Percentiles rank a stretch among this genome's conserved stretches.
Conservation (phyloP, 2,888 invertebrate species). For the Urechis unicinctus region DNA sequence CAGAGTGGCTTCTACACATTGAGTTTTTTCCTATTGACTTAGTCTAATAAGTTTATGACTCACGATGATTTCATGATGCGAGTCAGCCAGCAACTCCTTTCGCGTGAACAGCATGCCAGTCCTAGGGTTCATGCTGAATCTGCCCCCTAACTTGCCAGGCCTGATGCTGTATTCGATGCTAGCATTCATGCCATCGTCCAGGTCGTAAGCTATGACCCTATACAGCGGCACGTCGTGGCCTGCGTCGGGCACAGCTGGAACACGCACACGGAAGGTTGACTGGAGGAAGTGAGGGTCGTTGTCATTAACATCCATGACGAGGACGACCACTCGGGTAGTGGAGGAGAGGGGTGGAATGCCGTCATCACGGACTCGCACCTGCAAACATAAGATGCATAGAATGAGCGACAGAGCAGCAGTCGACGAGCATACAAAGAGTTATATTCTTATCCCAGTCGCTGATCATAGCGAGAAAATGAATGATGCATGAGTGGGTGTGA, state of each 20-base stretch:
- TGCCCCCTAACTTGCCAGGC: slow-evolving; percentile 56
- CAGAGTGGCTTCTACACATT: background rate
- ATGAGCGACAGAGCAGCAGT: background rate
- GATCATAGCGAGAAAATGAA: no score
- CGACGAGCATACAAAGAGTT: slow-evolving; percentile 1
- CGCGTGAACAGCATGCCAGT: slow-evolving; percentile 77
- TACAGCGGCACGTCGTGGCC: slow-evolving; percentile 25
- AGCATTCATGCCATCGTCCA: slow-evolving; percentile 39
- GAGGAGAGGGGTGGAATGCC: slow-evolving; percentile 69
- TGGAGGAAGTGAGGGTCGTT: slow-evolving; percentile 36
- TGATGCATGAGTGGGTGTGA: no score
- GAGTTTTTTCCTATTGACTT: background rate
- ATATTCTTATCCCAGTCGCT: no score
- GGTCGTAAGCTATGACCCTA: slow-evolving; percentile 39
- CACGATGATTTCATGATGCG: slow-evolving; percentile 64
- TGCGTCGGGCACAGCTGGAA: slow-evolving; percentile 19
- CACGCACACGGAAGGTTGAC: slow-evolving; percentile 24
- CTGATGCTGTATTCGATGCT: slow-evolving; percentile 67
- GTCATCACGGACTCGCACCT: slow-evolving; percentile 78
- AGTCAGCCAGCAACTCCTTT: slow-evolving; percentile 64
- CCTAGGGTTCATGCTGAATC: slow-evolving; percentile 73
- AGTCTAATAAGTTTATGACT: slow-evolving; percentile 23
- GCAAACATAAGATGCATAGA: slow-evolving; percentile 5
- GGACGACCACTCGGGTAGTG: slow-evolving; percentile 59
- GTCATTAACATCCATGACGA: slow-evolving; percentile 42